Conservation (phyloP, 2,797 vertebrate species). For the Rhinichthys osculus region DNA sequence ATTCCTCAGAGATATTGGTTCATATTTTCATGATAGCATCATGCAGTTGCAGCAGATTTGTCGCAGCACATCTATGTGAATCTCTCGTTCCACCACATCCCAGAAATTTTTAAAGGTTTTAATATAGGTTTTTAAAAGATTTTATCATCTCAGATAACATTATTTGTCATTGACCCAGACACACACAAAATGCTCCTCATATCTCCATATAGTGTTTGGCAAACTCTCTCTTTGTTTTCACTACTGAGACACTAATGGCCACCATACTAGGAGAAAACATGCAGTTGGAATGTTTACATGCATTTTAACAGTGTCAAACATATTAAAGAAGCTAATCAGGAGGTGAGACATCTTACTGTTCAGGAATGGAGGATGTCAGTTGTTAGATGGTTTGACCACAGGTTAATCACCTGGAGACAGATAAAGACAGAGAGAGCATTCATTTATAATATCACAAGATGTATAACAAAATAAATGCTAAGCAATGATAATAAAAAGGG, state of each 20-base stretch:
- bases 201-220: background rate
- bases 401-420: slow-evolving; percentile 62
- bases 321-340: background rate
- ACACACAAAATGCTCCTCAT: slow-evolving; percentile 10
- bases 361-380: slow-evolving; percentile 15
- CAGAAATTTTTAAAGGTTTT: background rate
- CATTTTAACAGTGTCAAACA: slow-evolving; percentile 11
- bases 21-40: background rate
- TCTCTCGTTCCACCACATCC: background rate
- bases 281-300: slow-evolving; percentile 11
- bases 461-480: background rate
- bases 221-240: slow-evolving; percentile 4
- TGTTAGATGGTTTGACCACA: slow-evolving; percentile 54
- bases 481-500: background rate
- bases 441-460: background rate
- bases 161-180: slow-evolving; percentile 12
- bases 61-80: background rate
- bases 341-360: background rate
- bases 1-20: background rate
- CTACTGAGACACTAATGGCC: background rate
- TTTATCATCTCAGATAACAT: background rate
- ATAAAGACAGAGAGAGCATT: background rate
- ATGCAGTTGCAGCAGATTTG: background rate
- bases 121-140: background rate
- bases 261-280: background rate